These are phyloP conservation scores for Drosophila gaucha DNA, from an alignment of 2,888 invertebrate genomes.

Conservation along the genomic window DNA sequence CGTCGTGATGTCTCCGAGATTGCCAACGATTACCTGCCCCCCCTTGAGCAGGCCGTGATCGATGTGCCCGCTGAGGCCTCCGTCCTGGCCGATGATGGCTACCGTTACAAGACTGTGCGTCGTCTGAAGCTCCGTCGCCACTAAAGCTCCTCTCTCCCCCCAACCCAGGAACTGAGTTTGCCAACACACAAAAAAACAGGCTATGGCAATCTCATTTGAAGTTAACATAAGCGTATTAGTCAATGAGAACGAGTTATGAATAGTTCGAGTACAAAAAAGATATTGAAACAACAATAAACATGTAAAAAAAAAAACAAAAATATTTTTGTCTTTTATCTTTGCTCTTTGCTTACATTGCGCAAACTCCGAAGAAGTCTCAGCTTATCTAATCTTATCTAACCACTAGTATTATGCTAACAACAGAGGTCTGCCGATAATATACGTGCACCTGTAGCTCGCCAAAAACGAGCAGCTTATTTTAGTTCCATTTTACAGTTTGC, in stretches of 20 bases:
- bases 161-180: conserved; percentile 48
- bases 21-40: conserved; percentile 67
- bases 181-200: conserved; percentile 22
- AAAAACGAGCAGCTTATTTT: conserved; percentile 49
- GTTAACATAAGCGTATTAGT: conserved; percentile 72
- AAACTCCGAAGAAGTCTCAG: conserved; percentile 23
- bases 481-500: conserved; percentile 66
- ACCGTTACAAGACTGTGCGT: conserved; percentile 79
- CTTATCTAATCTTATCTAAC: conserved; percentile 48
- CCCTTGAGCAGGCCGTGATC: conserved; percentile 57
- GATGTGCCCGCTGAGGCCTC: conserved; percentile 63
- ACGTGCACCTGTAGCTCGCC: conserved; percentile 47
- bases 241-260: conserved; percentile 69
- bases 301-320: conserved; percentile 40
- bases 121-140: conserved; percentile 72
- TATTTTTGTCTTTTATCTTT: neutral
- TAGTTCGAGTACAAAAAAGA: conserved; percentile 75
- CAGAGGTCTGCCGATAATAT: conserved; percentile 60
- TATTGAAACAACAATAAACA: conserved; percentile 55
- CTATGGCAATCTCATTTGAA: conserved; percentile 48
- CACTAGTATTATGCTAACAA: conserved; percentile 4
- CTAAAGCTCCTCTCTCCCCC: conserved; percentile 29
- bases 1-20: conserved; percentile 77
- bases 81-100: conserved; percentile 69
- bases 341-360: conserved; percentile 27